Evolutionary conservation across 2,888 invertebrate genomes (phyloP), one percentile per base, ranked within the genome.

Genomic region (Ormyrus rosae): DNA sequence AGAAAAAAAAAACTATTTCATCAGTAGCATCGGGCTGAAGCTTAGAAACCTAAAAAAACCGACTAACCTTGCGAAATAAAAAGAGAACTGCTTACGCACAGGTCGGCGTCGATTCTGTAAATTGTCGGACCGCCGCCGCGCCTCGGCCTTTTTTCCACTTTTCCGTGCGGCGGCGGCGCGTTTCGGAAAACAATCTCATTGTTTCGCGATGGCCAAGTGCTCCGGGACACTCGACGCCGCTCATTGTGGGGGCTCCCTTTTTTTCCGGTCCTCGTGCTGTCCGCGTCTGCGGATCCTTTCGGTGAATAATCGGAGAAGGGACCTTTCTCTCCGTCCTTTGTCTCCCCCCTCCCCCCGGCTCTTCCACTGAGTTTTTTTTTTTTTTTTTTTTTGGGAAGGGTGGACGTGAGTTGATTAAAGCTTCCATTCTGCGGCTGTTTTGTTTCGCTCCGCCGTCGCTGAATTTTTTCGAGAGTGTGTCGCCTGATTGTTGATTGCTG

Each of bases 101-200:
- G 34, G 34, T 34, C 34, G 4, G 34, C 34, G 34, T 72, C 63
- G 63, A 79, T 72, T 67, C 53, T 61, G 34, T 34, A 34, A 34
- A 34, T 34, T 34, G 34, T 34, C 34, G 34, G 34, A 34, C 3
- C 34, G 34, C 34, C 34, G 34, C 34, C 34, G 34, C 34, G 34
- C 34, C 34, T 34, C 34, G 34, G 34, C 34, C 34, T 34, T 34
- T 34, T 34, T 34, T 34, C 34, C 34, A 34, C 34, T 34, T 34
- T 34, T 34, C 34, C 6, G 4, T 50, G 6, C 19, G n/a, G 60
- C 45, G 7, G 34, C 61, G n/a, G 55, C 61, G 50, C 64, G 68
- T 78, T 78, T 75, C 68, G 75, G 72, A 76, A 79, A 81, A 79
- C 79, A 81, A 79, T 81, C 79, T 81, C 79, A 81, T 81, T 81